Evolutionary conservation across 2,888 invertebrate genomes (phyloP), one percentile per base, ranked within the genome.

Genomic region (Pegoplata infirma): DNA sequence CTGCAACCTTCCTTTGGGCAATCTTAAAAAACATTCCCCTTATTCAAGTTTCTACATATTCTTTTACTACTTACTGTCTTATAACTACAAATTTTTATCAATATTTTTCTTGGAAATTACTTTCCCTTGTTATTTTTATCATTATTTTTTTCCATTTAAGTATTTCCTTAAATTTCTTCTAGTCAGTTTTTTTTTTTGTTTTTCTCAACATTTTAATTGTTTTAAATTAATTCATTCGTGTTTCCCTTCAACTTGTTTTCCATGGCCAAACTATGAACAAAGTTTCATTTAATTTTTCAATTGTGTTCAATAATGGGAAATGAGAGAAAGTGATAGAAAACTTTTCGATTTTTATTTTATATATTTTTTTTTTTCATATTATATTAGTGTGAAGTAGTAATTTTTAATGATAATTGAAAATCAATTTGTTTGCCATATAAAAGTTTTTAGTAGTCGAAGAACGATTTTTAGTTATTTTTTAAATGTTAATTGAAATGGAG

Each of bases 331-430:
- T 75, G 71, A 56, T 75, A 71, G 56, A 79, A 79, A 66, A 55
- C 55, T 78, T 77, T n/a, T 53, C 17, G 14, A n/a, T 16, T 25
- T 44, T 46, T n/a, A 17, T 36, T 6, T 21, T 58, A n/a, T n/a
- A n/a, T n/a, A n/a, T 28, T 12, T 47, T 19, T 17, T 8, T 58
- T 59, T 59, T 36, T 51, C 7, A 14, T 14, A 3, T 23, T 23
- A 17, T 51, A 1, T 67, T 58, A 75, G 75, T 75, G 67, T 64
- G 71, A 75, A 79, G 47, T n/a, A n/a, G n/a, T 75, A 79, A 79
- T 79, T 79, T 75, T 72, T 79, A 75, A 67, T 75, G 79, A 79
- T 75, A 79, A 79, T 79, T 79, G 79, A 79, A 79, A 79, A 79
- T 79, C 79, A 75, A 79, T 79, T 79, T 78, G 73, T 78, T 78